Percentiles rank a stretch among this genome's conserved stretches.
Conservation (phyloP, 2,113 vertebrate species). For the Neotragus moschatus region DNA sequence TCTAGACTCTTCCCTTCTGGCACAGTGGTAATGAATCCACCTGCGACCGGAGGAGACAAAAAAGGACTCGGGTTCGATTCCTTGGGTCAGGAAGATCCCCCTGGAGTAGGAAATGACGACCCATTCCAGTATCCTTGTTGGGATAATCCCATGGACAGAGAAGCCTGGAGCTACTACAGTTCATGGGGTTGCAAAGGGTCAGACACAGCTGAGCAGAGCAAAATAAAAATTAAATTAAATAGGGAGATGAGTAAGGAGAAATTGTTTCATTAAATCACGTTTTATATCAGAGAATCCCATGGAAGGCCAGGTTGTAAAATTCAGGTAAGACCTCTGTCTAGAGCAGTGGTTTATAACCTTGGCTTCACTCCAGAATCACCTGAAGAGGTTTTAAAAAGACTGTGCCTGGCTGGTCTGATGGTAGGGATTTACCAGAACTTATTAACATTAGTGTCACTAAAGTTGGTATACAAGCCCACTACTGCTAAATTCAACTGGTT, state of each 20-base stretch:
- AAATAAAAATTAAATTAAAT: background rate
- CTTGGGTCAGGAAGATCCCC: background rate
- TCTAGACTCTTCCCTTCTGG: background rate
- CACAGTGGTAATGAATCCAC: background rate
- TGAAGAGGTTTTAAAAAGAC: background rate
- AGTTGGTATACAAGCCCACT: conserved; percentile 69
- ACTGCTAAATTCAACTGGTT: conserved; percentile 77
- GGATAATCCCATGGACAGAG: background rate
- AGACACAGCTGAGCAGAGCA: background rate
- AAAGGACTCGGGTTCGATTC: background rate
- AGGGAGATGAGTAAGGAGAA: background rate
- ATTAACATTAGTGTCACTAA: conserved; percentile 72
- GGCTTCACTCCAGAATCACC: background rate
- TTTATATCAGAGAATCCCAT: background rate
- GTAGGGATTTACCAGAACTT: conserved; percentile 73
- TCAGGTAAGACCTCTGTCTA: background rate
- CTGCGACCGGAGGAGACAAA: background rate
- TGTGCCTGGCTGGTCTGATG: conserved; percentile 70
- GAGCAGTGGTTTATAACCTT: background rate
- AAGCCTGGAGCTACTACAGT: background rate
- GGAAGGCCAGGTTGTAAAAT: background rate
- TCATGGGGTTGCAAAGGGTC: background rate
- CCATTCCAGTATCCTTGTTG: background rate
- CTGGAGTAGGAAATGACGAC: background rate
- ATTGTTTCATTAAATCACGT: background rate